Evolutionary conservation across 2,888 invertebrate genomes (phyloP).

Genomic region (Pseudococcus jackbeardsleyi): DNA sequence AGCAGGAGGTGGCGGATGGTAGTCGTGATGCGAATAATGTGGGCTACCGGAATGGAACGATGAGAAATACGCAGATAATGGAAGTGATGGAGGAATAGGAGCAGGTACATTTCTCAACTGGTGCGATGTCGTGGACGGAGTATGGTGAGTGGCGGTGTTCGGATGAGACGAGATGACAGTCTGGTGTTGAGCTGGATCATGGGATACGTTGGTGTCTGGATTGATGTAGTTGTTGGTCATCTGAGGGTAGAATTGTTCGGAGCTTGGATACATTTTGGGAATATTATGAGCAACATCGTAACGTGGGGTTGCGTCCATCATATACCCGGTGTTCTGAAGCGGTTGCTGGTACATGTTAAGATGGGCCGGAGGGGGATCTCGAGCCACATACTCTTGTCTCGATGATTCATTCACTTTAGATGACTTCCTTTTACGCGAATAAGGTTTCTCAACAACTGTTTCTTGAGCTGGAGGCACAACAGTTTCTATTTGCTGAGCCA

Average conservation of each 20-base stretch:
- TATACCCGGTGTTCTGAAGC: constrained; percentile 11
- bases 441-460: constrained; percentile 24
- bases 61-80: constrained; percentile 51
- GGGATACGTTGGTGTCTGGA: not conserved
- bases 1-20: not conserved
- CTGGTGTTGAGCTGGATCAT: constrained; percentile 20
- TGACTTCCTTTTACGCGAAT: constrained; percentile 37
- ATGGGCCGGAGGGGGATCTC: constrained; percentile 57
- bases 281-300: constrained; percentile 16
- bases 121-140: not conserved
- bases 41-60: not conserved
- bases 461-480: constrained; percentile 2
- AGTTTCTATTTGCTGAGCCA: not conserved
- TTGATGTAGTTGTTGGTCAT: constrained; percentile 3
- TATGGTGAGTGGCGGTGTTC: not conserved
- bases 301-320: not conserved
- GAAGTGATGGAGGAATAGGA: not conserved
- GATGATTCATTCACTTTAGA: not conserved
- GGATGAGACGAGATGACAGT: constrained; percentile 44
- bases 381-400: not conserved
- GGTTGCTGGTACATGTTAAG: constrained; percentile 47
- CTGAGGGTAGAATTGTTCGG: constrained; percentile 46
- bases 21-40: constrained; percentile 18
- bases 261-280: constrained; percentile 27
- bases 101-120: constrained; percentile 7